phyloP scores from a whole-genome alignment of 1,140 invertebrate genomes.

The Eueides isabella region DNA sequence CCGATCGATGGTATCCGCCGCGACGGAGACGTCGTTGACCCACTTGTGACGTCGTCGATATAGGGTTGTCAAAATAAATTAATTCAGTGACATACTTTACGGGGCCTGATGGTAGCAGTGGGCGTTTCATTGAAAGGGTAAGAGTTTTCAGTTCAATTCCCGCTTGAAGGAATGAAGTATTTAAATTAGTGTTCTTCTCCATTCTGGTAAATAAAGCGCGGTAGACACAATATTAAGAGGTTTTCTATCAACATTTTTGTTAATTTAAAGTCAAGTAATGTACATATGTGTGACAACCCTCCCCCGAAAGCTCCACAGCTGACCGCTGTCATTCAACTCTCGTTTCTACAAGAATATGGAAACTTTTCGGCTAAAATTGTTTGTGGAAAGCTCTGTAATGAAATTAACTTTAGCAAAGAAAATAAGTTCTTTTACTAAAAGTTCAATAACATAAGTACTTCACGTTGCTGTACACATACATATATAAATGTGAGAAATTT shows the following conservation, averaged over 20 bases:
- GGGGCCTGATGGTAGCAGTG: too few relatives aligned
- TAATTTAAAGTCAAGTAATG: conserved; percentile 1
- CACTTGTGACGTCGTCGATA: conserved; percentile 55
- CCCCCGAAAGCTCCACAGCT: conserved; percentile 8
- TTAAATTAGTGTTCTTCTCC: too few relatives aligned
- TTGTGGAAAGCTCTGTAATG: not conserved
- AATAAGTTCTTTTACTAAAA: not conserved
- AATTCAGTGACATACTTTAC: not conserved
- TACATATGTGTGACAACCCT: not conserved
- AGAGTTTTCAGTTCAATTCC: too few relatives aligned
- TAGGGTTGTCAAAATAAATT: conserved; percentile 20
- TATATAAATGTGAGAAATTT: too few relatives aligned
- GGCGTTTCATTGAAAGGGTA: too few relatives aligned
- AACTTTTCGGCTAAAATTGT: not conserved
- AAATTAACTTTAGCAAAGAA: not conserved
- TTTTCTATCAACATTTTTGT: too few relatives aligned
- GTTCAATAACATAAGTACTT: too few relatives aligned
- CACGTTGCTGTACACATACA: too few relatives aligned
- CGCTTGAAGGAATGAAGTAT: too few relatives aligned
- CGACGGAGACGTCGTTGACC: conserved; percentile 70
- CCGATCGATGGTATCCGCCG: conserved; percentile 66
- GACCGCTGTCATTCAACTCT: conserved; percentile 25
- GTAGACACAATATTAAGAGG: too few relatives aligned
- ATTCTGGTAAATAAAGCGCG: too few relatives aligned
- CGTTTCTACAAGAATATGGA: not conserved